phyloP scores from a whole-genome alignment of 2,113 vertebrate species.

The Eleginops maclovinus region DNA sequence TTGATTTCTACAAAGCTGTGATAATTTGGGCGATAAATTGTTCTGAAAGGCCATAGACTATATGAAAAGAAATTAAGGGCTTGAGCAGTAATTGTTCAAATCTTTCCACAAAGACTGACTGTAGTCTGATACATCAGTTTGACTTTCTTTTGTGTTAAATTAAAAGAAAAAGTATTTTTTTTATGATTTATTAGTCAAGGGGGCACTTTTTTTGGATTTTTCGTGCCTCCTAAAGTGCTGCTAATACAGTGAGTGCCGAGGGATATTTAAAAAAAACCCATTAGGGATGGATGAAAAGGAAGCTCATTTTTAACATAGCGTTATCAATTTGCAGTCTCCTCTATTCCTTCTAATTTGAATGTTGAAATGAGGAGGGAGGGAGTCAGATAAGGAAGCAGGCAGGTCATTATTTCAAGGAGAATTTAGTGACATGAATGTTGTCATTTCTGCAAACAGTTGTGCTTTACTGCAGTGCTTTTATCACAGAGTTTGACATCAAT shows the following conservation, averaged over 20 bases:
- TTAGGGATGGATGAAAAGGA: constrained; percentile 25
- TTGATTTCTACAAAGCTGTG: background rate
- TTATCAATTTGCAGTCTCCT: constrained; percentile 35
- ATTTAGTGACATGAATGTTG: background rate
- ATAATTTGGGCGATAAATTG: constrained; percentile 4
- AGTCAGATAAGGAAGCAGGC: constrained; percentile 25
- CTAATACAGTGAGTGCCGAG: background rate
- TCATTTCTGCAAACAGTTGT: background rate
- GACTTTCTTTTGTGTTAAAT: background rate
- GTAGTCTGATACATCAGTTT: background rate
- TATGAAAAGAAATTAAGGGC: constrained; percentile 7
- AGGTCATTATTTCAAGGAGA: constrained; percentile 30
- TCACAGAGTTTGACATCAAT: background rate
- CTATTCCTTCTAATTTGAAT: constrained; percentile 31
- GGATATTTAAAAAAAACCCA: constrained; percentile 17
- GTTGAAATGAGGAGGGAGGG: background rate
- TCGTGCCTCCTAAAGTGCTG: background rate
- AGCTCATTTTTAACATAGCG: constrained; percentile 22
- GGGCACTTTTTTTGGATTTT: constrained; percentile 2
- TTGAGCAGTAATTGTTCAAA: background rate
- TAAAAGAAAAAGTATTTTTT: background rate
- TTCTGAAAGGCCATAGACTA: constrained; percentile 12
- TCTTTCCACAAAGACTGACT: constrained; percentile 7
- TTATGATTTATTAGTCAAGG: background rate
- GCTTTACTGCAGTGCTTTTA: background rate